Evolutionary conservation across 1,140 invertebrate species (phyloP).

Genomic region (Anadara kagoshimensis): DNA sequence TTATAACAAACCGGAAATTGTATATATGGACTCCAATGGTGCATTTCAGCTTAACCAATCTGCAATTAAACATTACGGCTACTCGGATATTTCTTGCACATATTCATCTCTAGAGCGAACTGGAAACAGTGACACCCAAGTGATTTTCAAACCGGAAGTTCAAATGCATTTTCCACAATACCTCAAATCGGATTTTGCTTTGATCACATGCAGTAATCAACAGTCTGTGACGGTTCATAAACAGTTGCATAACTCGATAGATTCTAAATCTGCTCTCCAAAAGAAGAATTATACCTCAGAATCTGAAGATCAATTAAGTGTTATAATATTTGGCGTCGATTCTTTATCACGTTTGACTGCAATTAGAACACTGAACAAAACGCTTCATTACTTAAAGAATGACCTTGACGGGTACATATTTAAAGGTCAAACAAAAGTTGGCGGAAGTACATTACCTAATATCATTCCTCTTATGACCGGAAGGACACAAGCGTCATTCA

Average conservation of each 20-base stretch:
- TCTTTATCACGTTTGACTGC: constrained; percentile 89
- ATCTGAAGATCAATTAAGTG: constrained; percentile 59
- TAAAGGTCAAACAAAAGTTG: constrained; percentile 68
- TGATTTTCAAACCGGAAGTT: constrained; percentile 63
- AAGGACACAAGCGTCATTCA: constrained; percentile 7
- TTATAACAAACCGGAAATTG: constrained; percentile 73
- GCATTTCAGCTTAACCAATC: constrained; percentile 61
- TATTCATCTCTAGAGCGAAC: constrained; percentile 34
- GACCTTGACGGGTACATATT: constrained; percentile 59
- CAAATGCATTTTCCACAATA: constrained; percentile 40
- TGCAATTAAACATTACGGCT: constrained; percentile 45
- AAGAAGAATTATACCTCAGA: constrained; percentile 34
- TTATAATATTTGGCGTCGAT: constrained; percentile 89
- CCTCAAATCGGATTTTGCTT: constrained; percentile 73
- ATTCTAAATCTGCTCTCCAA: constrained; percentile 15
- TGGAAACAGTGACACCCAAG: constrained; percentile 52
- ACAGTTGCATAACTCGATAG: constrained; percentile 46
- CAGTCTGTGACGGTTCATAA: constrained; percentile 61
- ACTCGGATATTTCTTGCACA: constrained; percentile 62
- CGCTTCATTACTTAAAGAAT: constrained; percentile 77
- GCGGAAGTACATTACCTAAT: constrained; percentile 38
- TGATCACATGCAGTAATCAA: constrained; percentile 64
- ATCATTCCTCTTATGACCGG: constrained; percentile 29
- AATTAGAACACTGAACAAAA: constrained; percentile 85
- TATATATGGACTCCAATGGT: constrained; percentile 59